These are phyloP conservation scores for Diarsia mendica DNA, from an alignment of 2,888 invertebrate genomes.

Conservation along the genomic window DNA sequence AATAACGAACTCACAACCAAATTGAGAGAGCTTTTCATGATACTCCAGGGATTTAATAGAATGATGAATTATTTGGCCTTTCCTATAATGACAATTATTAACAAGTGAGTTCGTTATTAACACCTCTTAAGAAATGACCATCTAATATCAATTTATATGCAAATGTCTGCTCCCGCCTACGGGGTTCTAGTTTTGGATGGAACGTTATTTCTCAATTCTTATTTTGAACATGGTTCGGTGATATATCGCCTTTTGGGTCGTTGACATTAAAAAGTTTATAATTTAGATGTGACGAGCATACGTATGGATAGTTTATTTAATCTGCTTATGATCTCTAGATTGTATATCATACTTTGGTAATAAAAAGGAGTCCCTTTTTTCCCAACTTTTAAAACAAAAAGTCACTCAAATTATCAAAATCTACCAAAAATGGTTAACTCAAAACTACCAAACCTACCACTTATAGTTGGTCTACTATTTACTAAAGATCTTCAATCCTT, in stretches of 20 bases:
- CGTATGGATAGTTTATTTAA: not conserved
- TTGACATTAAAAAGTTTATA: conserved; percentile 34
- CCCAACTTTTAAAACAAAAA: no score
- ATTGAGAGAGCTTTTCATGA: not conserved
- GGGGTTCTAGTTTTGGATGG: conserved; percentile 17
- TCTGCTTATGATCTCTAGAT: not conserved
- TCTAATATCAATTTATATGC: conserved; percentile 29
- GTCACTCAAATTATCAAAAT: not conserved
- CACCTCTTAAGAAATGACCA: not conserved
- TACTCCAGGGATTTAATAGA: not conserved
- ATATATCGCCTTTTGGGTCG: conserved; percentile 42
- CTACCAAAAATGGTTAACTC: not conserved
- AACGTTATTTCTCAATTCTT: conserved; percentile 46
- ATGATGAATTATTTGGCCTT: not conserved
- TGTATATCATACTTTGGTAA: not conserved
- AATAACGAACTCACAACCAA: not conserved
- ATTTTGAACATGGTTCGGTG: conserved; percentile 33
- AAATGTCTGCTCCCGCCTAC: conserved; percentile 44
- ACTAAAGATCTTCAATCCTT: not conserved
- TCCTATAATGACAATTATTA: not conserved
- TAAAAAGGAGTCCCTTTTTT: not conserved
- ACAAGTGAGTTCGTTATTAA: not conserved
- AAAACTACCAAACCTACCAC: conserved; percentile 2
- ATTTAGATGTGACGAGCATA: not conserved
- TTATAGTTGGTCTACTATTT: not conserved